Conservation (phyloP, 64 coral and sea anemone genomes). For the Dendronephthya gigantea region DNA sequence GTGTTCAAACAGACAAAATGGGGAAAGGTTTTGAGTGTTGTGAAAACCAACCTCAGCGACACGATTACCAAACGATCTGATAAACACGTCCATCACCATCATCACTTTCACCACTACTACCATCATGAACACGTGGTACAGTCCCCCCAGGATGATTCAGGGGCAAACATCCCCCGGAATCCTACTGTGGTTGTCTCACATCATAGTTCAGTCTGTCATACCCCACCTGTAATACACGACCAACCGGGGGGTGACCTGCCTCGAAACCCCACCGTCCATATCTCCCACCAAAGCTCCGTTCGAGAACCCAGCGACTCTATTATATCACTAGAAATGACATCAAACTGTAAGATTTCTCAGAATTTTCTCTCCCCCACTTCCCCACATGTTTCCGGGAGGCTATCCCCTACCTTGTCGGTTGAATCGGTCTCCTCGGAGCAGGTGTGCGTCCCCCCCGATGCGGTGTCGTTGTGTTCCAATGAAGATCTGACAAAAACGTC, state of each 20-base stretch:
- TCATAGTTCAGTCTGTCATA: not conserved
- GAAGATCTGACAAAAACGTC: not conserved
- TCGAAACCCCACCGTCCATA: not conserved
- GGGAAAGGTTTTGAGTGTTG: not conserved
- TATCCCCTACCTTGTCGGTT: not conserved
- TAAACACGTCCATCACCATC: not conserved
- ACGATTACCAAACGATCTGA: not conserved
- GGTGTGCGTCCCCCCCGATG: not conserved
- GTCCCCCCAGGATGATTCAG: not conserved
- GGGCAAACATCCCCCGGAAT: not conserved
- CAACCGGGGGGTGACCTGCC: not conserved
- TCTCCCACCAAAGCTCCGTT: not conserved
- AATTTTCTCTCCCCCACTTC: not conserved
- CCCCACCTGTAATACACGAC: not conserved
- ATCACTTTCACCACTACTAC: constrained; percentile 3
- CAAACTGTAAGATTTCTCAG: not conserved
- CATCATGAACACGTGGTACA: not conserved
- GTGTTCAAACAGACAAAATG: not conserved
- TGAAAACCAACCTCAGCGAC: not conserved
- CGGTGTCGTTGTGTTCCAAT: not conserved
- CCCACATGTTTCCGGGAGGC: not conserved
- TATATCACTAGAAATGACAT: not conserved
- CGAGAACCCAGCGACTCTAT: constrained; percentile 2
- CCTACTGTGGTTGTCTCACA: not conserved
- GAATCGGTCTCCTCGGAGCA: not conserved